Evolutionary conservation across 2,113 vertebrate genomes (phyloP).

Genomic region (Lamprotornis superbus): DNA sequence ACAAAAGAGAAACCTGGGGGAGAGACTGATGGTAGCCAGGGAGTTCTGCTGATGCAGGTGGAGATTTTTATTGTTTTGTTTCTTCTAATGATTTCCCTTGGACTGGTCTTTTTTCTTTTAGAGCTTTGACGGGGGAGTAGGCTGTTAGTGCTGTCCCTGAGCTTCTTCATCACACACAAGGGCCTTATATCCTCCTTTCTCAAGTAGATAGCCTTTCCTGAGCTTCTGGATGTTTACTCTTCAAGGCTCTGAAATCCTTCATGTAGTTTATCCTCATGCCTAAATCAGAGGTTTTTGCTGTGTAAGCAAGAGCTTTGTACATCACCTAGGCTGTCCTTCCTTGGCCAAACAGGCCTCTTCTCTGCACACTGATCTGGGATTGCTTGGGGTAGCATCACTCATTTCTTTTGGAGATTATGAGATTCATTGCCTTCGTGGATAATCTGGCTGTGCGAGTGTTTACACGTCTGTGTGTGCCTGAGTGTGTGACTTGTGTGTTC

Average conservation of each 20-base stretch:
- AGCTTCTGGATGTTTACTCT: not conserved
- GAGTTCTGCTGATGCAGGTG: slow-evolving; percentile 21
- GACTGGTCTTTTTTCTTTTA: not conserved
- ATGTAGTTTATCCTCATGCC: not conserved
- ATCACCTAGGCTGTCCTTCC: not conserved
- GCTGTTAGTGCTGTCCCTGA: not conserved
- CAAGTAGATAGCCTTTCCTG: not conserved
- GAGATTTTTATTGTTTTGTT: slow-evolving; percentile 39
- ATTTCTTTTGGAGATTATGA: not conserved
- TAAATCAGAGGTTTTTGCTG: not conserved
- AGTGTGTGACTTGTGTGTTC: accelerated
- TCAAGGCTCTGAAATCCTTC: not conserved
- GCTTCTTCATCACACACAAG: not conserved
- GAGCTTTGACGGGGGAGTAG: not conserved
- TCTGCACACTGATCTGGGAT: not conserved
- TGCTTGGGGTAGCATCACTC: not conserved
- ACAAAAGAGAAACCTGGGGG: not conserved
- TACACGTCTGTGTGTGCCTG: not conserved
- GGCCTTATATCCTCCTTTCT: not conserved
- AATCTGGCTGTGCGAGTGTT: not conserved
- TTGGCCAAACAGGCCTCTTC: not conserved
- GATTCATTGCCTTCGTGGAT: accelerated
- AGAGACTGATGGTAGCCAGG: not conserved
- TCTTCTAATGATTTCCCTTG: slow-evolving; percentile 20
- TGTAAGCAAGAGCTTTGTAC: not conserved